A percentile compares a stretch with the other conserved stretches of the same genome.
Conservation (phyloP, 1,140 invertebrate species). For the Leptinotarsa undecemlineata region DNA sequence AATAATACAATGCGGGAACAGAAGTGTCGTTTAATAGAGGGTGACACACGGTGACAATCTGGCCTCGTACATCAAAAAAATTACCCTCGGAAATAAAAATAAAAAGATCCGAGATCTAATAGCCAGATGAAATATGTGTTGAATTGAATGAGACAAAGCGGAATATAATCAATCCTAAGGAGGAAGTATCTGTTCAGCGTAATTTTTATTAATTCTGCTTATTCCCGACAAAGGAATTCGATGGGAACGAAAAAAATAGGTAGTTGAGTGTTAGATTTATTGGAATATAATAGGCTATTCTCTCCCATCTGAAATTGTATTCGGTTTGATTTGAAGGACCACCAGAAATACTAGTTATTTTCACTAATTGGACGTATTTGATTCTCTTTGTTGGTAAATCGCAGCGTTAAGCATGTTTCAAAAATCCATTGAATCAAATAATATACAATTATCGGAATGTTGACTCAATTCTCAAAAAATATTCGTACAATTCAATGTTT, state of each 20-base stretch:
- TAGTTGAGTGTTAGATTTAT: constrained; percentile 1
- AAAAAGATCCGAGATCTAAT: constrained; percentile 1
- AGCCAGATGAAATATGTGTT: constrained; percentile 1
- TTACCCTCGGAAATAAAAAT: constrained; percentile 5
- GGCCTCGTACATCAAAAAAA: constrained; percentile 2
- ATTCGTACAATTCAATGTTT: no score
- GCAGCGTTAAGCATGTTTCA: no score
- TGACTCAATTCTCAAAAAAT: no score
- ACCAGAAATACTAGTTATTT: no score
- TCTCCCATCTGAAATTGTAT: not conserved
- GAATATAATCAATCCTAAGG: not conserved
- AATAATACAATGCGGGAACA: constrained; percentile 8
- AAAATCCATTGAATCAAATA: no score
- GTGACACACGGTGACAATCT: constrained; percentile 1
- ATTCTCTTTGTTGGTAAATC: no score
- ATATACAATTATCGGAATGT: no score
- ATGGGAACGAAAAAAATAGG: constrained; percentile 6
- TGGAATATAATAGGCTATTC: not conserved
- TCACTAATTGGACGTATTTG: no score
- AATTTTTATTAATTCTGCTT: constrained; percentile 4
- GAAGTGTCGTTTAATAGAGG: not conserved
- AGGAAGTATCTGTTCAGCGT: constrained; percentile 2
- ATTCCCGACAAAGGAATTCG: constrained; percentile 5
- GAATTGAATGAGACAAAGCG: constrained; percentile 1
- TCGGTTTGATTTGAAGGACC: no score